phyloP scores from a whole-genome alignment of 2,888 invertebrate genomes.

The Deilephila elpenor region DNA sequence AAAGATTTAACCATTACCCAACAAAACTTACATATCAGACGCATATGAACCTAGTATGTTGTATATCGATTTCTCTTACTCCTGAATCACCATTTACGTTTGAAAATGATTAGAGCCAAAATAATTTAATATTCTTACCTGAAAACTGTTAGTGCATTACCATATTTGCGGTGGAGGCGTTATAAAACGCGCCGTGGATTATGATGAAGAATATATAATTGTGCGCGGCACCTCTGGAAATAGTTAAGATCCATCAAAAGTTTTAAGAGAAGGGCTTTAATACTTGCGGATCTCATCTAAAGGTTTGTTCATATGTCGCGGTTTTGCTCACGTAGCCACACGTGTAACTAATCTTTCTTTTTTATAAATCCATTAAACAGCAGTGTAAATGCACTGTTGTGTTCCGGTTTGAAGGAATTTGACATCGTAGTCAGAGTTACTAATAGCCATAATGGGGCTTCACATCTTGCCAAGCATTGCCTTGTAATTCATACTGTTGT shows the following conservation, averaged over 20 bases:
- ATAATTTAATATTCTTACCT: neutral
- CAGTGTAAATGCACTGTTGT: too few relatives aligned
- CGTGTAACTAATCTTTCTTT: neutral
- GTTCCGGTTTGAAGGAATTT: too few relatives aligned
- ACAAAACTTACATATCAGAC: too few relatives aligned
- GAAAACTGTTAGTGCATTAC: neutral
- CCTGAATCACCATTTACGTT: neutral
- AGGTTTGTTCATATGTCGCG: slow-evolving; percentile 33
- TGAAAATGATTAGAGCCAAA: neutral
- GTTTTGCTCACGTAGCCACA: neutral
- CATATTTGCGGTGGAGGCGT: neutral
- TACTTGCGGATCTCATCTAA: slow-evolving; percentile 33
- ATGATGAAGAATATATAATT: slow-evolving; percentile 10
- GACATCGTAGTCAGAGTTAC: too few relatives aligned
- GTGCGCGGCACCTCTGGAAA: slow-evolving; percentile 9
- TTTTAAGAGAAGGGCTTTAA: slow-evolving; percentile 32
- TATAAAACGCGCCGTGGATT: slow-evolving; percentile 2
- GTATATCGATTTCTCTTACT: too few relatives aligned
- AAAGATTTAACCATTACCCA: too few relatives aligned
- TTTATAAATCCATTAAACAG: neutral
- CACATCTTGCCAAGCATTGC: too few relatives aligned
- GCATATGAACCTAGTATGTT: too few relatives aligned
- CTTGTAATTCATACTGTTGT: too few relatives aligned
- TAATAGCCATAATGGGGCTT: too few relatives aligned
- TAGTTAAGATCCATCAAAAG: slow-evolving; percentile 34